Base-by-base conservation (phyloP, 37 sponge, comb jelly and placozoan species). In the Cliona cf. orientalis region DNA sequence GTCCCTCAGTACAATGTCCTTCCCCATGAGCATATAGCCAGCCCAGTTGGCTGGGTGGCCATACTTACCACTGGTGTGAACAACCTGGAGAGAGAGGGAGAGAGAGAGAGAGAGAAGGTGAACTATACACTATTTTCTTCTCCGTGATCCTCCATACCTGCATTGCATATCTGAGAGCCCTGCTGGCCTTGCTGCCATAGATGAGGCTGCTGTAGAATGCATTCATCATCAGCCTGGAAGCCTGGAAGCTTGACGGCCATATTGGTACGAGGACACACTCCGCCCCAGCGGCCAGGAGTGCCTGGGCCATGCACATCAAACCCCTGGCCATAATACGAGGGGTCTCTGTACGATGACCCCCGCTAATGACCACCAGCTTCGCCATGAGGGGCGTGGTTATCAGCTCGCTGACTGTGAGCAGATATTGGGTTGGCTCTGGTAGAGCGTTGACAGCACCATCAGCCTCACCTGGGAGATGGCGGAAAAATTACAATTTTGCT, bases 11-110 rank as follows among this genome's bases (percentile, higher is more conserved):
- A 93, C 79, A 45, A 88, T 75, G 66, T 96, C 95, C 29, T 72
- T 89, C 22, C 97, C 97, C 19, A 97, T 35, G 71, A 94, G 67
- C 79, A 95, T 58, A 60, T 91, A 95, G 26, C 96, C 96, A 23
- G 92, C 84, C 97, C 97, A 97, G 80, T 97, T 86, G 42, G 85
- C 49, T 6, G 97, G 97, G 65, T 97, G 95, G 2, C 84, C 64
- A 60, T 84, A 89, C 68, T 89, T 87, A 36, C 72, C 46, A 45
- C 71, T 89, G 31, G 73, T 62, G 53, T 81, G 78, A 17, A 92
- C 94, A 33, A 87, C 84, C 89, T 87, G 55, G 44, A 75, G 36
- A 0, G 45, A 29, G 57, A 17, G 26, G 25, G 39, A 29, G 22
- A 23, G 29, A 37, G 43, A 17, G 59, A 58, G 41, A 19, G 21